Base-by-base conservation (phyloP, 2,888 invertebrate species). In the Sesia apiformis region DNA sequence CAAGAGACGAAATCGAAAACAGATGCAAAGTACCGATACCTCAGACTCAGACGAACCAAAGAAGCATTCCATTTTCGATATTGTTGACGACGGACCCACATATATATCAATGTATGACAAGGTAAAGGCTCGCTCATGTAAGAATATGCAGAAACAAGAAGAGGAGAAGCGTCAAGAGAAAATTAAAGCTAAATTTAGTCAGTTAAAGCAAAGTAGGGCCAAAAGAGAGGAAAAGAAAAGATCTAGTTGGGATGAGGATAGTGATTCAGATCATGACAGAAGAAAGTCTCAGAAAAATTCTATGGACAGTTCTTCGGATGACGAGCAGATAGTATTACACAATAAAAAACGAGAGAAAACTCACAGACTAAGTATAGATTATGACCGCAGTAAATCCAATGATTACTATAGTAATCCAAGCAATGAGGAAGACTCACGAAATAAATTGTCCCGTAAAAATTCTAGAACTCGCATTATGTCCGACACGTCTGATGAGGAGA, bases 81-180 rank as follows among this genome's bases (percentile, higher is more conserved):
- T 97, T 56, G 93, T 96, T 51, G 95, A 95, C 72, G 96, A 96
- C 70, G 96, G 94, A 57, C 97, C 97, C 1, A 93, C 95, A 5
- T 97, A 97, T 74, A 96, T 97, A 58, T 98, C 98, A 5, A 98
- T 98, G 98, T 98, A 98, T 78, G 98, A 98, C 76, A 98, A 98
- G 84, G 97, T 97, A 0, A 97, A 97, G 81, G 97, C 97, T 3
- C 92, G 97, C 49, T 97, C 97, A 39, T 97, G 96, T 69, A 97
- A 97, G 81, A 97, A 97, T 77, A 96, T 96, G 94, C 96, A 96
- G 76, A 96, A 96, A 74, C 94, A 96, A 74, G 96, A 96, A 73
- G 96, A 97, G 78, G 95, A 96, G 80, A 96, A 96, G 74, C 91
- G 94, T 0, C 93, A 94, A 76, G 93, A 95, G 76, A 96, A 96